These are phyloP conservation scores for Caracal caracal DNA, from an alignment of 2,113 vertebrate genomes.

Conservation along the genomic window DNA sequence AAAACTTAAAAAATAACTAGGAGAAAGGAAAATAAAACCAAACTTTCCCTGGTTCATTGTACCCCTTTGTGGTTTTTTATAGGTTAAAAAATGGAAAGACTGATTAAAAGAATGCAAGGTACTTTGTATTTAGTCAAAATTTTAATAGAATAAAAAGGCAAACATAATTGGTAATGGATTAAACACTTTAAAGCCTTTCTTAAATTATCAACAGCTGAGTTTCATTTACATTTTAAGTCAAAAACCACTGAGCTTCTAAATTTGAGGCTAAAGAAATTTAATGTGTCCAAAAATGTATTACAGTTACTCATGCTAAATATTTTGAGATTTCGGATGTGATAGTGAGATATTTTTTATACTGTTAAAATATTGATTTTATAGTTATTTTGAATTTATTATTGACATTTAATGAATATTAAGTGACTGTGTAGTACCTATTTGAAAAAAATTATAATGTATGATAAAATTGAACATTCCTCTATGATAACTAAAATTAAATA, in stretches of 20 bases:
- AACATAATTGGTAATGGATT: not conserved
- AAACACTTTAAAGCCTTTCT: not conserved
- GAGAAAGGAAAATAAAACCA: not conserved
- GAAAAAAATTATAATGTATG: not conserved
- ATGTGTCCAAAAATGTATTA: not conserved
- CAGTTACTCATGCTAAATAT: not conserved
- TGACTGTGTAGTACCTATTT: not conserved
- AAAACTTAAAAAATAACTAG: not conserved
- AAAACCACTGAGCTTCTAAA: conserved; percentile 21
- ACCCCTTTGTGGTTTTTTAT: not conserved
- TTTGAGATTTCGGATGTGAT: not conserved
- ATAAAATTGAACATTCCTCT: not conserved
- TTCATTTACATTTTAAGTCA: not conserved
- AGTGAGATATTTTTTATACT: not conserved
- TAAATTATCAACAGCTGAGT: not conserved
- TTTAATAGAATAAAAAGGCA: not conserved
- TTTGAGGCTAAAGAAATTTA: not conserved
- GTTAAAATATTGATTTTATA: not conserved
- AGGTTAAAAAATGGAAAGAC: not conserved
- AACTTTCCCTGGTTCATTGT: not conserved
- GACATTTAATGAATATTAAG: not conserved
- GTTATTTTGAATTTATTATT: not conserved
- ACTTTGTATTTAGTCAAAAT: not conserved
- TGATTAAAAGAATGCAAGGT: not conserved
- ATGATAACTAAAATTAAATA: not conserved